Evolutionary conservation across 2,797 vertebrate species (phyloP).

Genomic region (Macroramphosus scolopax): DNA sequence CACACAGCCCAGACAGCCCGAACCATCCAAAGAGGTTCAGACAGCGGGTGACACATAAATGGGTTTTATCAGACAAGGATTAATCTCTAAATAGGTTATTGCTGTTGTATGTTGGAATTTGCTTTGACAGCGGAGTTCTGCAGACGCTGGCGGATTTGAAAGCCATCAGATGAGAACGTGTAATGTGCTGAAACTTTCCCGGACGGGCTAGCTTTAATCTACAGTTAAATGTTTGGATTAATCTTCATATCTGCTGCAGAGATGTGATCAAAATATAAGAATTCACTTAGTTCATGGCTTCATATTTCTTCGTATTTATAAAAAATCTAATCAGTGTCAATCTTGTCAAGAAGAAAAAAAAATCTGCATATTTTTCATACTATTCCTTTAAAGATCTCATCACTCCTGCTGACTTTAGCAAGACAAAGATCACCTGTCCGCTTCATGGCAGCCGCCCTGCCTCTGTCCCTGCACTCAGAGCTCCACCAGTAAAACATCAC

Average conservation of each 20-base stretch:
- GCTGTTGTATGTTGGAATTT: slow-evolving; percentile 33
- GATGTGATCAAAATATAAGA: slow-evolving; percentile 7
- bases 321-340: too few relatives aligned
- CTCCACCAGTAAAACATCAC: slow-evolving; percentile 28
- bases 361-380: too few relatives aligned
- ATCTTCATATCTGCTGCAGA: slow-evolving; percentile 7
- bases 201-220: neutral
- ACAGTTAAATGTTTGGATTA: slow-evolving; percentile 6
- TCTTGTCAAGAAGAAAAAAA: too few relatives aligned
- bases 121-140: slow-evolving; percentile 23
- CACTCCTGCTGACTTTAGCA: too few relatives aligned
- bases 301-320: too few relatives aligned
- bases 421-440: neutral
- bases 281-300: too few relatives aligned
- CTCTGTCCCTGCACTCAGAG: slow-evolving; percentile 33
- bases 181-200: slow-evolving; percentile 13
- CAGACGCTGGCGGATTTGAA: slow-evolving; percentile 37
- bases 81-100: slow-evolving; percentile 66
- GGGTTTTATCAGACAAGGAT: slow-evolving; percentile 63
- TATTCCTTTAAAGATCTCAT: too few relatives aligned
- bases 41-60: slow-evolving; percentile 43
- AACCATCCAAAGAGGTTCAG: slow-evolving; percentile 23
- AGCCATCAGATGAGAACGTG: slow-evolving; percentile 17
- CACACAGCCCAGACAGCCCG: slow-evolving; percentile 15
- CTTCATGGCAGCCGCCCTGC: neutral